Evolutionary conservation across 2,888 invertebrate genomes (phyloP).

Genomic region (Rhorus exstirpatorius): DNA sequence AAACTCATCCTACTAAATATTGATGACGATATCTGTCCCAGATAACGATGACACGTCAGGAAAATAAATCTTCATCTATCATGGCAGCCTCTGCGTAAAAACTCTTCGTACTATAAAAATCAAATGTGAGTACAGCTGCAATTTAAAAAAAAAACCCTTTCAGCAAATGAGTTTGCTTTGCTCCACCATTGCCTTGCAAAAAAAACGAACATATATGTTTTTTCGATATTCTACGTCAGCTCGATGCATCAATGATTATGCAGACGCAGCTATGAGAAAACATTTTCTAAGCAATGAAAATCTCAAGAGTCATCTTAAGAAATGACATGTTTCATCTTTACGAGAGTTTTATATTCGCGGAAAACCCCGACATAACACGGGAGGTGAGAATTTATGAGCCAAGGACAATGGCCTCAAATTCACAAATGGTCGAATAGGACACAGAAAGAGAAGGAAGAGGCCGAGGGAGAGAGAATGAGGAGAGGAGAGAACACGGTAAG

Average conservation of each 20-base stretch:
- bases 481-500: constrained; percentile 44
- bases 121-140: too few relatives aligned
- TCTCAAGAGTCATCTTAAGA: not conserved
- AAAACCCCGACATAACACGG: constrained; percentile 7
- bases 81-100: too few relatives aligned
- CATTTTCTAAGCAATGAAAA: constrained; percentile 12
- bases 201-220: too few relatives aligned
- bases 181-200: too few relatives aligned
- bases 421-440: constrained; percentile 22
- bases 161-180: too few relatives aligned
- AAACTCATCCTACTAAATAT: not conserved
- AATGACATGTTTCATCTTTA: constrained; percentile 22
- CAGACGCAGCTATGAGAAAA: too few relatives aligned
- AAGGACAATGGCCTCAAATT: constrained; percentile 42
- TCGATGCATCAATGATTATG: too few relatives aligned
- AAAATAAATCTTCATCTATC: too few relatives aligned
- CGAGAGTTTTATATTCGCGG: constrained; percentile 10
- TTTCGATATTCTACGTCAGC: not conserved
- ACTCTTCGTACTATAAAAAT: too few relatives aligned
- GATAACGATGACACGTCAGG: too few relatives aligned
- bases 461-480: not conserved
- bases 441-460: constrained; percentile 1
- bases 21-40: too few relatives aligned
- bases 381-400: constrained; percentile 54
- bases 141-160: too few relatives aligned